A percentile compares a stretch with the other conserved stretches of the same genome.
Evolutionary conservation across 2,113 vertebrate genomes (phyloP).

Genomic region (Catharus bicknelli): DNA sequence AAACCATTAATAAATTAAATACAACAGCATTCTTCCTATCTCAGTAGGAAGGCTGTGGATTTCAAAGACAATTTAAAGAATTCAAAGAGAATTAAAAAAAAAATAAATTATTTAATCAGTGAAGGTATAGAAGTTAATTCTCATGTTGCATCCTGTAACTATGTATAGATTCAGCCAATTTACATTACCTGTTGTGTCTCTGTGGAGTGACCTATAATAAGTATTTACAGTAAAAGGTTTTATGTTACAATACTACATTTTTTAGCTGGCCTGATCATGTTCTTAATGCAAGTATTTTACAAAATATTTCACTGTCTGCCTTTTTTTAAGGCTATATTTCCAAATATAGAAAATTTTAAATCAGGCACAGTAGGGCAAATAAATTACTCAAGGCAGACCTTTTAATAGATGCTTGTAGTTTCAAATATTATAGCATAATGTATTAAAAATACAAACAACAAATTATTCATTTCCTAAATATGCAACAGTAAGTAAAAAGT

Average conservation of each 20-base stretch:
- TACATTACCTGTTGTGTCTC: not conserved
- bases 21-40: not conserved
- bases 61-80: conserved; percentile 2
- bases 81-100: conserved; percentile 7
- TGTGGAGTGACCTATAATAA: not conserved
- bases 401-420: not conserved
- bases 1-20: conserved; percentile 45
- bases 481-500: not conserved
- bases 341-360: not conserved
- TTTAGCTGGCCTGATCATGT: not conserved
- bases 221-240: not conserved
- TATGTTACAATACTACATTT: not conserved
- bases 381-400: not conserved
- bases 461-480: not conserved
- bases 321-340: not conserved
- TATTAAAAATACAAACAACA: not conserved
- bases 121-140: not conserved
- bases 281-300: not conserved
- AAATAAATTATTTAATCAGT: not conserved
- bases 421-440: not conserved
- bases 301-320: not conserved
- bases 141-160: not conserved
- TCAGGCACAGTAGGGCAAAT: not conserved
- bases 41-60: not conserved
- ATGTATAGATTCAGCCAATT: not conserved